A percentile compares a stretch with the other conserved stretches of the same genome.
These are phyloP conservation scores for Drosophila seguyi DNA, from an alignment of 1,140 invertebrate species.

Conservation along the genomic window DNA sequence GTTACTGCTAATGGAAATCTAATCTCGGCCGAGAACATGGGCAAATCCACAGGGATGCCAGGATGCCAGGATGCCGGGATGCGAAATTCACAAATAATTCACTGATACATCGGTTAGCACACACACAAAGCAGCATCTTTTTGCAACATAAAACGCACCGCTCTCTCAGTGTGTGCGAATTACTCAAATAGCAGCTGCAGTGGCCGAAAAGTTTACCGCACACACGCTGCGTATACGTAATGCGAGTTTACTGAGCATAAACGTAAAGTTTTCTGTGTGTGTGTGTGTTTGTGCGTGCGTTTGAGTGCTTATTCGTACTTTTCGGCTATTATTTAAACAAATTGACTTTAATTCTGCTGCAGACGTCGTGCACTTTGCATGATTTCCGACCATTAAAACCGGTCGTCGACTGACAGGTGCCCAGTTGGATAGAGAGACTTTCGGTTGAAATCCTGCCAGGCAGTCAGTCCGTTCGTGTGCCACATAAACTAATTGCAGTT, in stretches of 20 bases:
- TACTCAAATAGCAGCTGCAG: conserved; percentile 37
- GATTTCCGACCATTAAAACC: conserved; percentile 67
- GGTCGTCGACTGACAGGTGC: conserved; percentile 37
- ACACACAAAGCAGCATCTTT: conserved; percentile 23
- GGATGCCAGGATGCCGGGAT: conserved; percentile 13
- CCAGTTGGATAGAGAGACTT: conserved; percentile 21
- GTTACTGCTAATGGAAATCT: conserved; percentile 46
- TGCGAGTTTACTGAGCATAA: conserved; percentile 42
- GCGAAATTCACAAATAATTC: conserved; percentile 32
- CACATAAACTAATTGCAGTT: conserved; percentile 56
- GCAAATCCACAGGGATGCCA: conserved; percentile 30
- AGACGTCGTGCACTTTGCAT: conserved; percentile 61
- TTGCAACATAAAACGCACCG: conserved; percentile 4
- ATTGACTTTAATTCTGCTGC: conserved; percentile 71
- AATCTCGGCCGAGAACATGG: conserved; percentile 31
- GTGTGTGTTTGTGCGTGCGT: background rate
- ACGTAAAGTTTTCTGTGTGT: conserved; percentile 45
- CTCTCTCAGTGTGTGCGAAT: conserved; percentile 12
- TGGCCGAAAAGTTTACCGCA: conserved; percentile 43
- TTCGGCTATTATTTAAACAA: conserved; percentile 71
- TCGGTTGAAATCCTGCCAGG: conserved; percentile 26
- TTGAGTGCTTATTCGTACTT: conserved; percentile 19
- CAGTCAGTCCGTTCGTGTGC: conserved; percentile 31
- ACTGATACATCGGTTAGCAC: conserved; percentile 21
- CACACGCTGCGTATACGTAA: conserved; percentile 64